A percentile compares a stretch with the other conserved stretches of the same genome.
Conservation (phyloP, 1,140 invertebrate species). For the Monomorium pharaonis region DNA sequence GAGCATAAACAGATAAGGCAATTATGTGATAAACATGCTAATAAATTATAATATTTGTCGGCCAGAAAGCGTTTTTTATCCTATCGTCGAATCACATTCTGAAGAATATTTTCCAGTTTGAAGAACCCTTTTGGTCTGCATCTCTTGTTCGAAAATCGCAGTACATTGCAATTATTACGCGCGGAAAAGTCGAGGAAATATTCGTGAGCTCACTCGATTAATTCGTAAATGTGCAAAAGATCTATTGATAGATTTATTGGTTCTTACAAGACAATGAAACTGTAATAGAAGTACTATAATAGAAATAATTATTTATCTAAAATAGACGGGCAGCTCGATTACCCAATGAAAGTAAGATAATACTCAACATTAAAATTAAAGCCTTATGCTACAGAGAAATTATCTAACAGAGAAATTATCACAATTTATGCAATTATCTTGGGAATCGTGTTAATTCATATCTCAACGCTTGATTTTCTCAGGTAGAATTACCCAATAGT, state of each 20-base stretch:
- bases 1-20: constrained; percentile 6
- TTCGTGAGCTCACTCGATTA: background rate
- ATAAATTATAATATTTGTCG: constrained; percentile 61
- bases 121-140: background rate
- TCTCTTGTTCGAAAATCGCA: constrained; percentile 13
- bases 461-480: background rate
- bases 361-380: background rate
- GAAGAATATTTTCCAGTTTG: constrained; percentile 52
- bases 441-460: background rate
- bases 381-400: background rate
- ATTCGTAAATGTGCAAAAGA: constrained; percentile 8
- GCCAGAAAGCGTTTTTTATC: constrained; percentile 12
- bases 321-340: background rate
- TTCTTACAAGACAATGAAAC: background rate
- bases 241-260: background rate
- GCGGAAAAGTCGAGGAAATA: background rate
- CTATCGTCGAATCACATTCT: background rate
- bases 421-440: background rate
- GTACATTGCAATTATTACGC: constrained; percentile 31
- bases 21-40: constrained; percentile 24
- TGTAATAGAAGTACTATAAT: background rate
- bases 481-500: background rate
- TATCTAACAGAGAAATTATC: background rate
- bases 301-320: background rate
- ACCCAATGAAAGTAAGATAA: background rate